A percentile compares a stretch with the other conserved stretches of the same genome.
Evolutionary conservation across 1,140 invertebrate genomes (phyloP).

Genomic region (Drosophila bifasciata): DNA sequence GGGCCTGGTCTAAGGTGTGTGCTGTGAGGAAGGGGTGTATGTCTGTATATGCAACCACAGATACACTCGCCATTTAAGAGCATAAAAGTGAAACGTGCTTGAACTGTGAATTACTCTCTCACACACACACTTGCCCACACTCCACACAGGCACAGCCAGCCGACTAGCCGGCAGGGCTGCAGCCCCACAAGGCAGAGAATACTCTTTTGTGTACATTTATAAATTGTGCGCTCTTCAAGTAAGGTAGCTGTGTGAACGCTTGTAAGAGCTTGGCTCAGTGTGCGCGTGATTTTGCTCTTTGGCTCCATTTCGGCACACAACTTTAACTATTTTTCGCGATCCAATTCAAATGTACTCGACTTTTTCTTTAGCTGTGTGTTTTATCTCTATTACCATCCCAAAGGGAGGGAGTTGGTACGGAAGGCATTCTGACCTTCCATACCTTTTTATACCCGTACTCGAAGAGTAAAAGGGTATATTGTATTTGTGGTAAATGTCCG

Average conservation of each 20-base stretch:
- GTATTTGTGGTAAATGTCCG: too few species aligned
- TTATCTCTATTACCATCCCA: constrained; percentile 50
- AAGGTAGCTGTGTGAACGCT: constrained; percentile 12
- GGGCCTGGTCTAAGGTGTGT: constrained; percentile 9
- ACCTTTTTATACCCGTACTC: too few species aligned
- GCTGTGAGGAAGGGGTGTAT: too few species aligned
- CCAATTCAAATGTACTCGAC: constrained; percentile 58
- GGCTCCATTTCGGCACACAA: constrained; percentile 64
- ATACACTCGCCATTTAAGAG: constrained; percentile 77
- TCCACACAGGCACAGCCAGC: constrained; percentile 12
- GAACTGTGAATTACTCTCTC: constrained; percentile 69
- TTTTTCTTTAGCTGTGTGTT: constrained; percentile 21
- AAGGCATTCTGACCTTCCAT: constrained; percentile 32
- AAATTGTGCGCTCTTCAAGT: constrained; percentile 29
- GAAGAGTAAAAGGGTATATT: too few species aligned
- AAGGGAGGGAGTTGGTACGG: background rate
- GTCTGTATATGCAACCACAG: constrained; percentile 20
- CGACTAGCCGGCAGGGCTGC: too few species aligned
- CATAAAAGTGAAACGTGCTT: constrained; percentile 77
- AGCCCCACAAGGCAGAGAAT: background rate
- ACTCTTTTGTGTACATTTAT: constrained; percentile 2
- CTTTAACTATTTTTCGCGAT: constrained; percentile 76
- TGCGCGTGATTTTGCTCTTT: constrained; percentile 56
- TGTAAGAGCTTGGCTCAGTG: background rate
- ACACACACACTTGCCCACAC: constrained; percentile 10